phyloP scores from a whole-genome alignment of 2,888 invertebrate genomes.

The Dasysyrphus albostriatus region DNA sequence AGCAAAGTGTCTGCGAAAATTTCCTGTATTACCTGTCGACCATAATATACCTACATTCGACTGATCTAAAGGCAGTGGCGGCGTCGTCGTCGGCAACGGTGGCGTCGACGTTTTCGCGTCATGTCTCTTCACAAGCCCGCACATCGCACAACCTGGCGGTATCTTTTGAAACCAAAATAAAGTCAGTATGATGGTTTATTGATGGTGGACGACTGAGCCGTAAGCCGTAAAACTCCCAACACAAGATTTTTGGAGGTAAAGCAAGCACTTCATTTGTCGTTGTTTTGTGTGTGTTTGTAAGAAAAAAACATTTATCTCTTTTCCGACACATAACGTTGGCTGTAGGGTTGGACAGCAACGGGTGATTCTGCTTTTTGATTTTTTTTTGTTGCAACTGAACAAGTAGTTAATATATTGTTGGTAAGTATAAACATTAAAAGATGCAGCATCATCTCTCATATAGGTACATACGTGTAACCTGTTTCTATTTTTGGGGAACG shows the following conservation, averaged over 20 bases:
- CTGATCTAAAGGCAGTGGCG: constrained; percentile 10
- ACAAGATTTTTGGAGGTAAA: constrained; percentile 39
- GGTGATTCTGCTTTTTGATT: constrained; percentile 20
- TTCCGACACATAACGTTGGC: constrained; percentile 42
- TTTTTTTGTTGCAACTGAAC: constrained; percentile 7
- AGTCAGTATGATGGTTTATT: constrained; percentile 59
- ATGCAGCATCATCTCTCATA: constrained; percentile 25
- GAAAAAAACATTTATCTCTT: constrained; percentile 44
- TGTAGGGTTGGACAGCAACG: constrained; percentile 28
- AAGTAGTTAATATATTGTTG: constrained; percentile 14
- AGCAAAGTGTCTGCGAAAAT: constrained; percentile 66
- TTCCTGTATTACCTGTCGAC: constrained; percentile 73
- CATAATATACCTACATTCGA: constrained; percentile 29
- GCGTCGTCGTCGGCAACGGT: background rate
- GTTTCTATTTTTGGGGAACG: constrained; percentile 51
- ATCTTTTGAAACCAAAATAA: constrained; percentile 53
- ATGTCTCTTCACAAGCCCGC: constrained; percentile 14
- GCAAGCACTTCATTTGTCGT: constrained; percentile 61
- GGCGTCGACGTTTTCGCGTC: constrained; percentile 26
- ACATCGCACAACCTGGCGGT: constrained; percentile 60
- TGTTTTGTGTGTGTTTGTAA: constrained; percentile 10
- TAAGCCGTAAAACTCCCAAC: constrained; percentile 16
- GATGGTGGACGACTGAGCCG: constrained; percentile 36
- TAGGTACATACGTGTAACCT: constrained; percentile 51
- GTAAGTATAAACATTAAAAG: constrained; percentile 30